phyloP scores from a whole-genome alignment of 2,797 vertebrate genomes.

The Remorina albescens region DNA sequence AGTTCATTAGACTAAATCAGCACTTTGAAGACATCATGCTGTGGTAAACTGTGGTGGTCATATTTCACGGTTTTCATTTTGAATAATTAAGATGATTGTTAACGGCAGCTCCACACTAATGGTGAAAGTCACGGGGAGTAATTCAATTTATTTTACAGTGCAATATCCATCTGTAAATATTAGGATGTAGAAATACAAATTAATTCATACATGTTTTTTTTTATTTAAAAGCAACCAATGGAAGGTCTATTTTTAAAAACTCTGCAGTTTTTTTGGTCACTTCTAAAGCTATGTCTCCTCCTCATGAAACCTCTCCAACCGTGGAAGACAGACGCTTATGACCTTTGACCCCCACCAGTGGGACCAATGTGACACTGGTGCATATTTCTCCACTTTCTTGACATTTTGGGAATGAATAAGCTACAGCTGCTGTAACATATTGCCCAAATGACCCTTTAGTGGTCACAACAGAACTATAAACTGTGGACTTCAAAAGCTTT shows the following conservation, averaged over 20 bases:
- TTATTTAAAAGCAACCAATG: background rate
- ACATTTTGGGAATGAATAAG: slow-evolving; percentile 3
- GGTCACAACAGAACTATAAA: slow-evolving; percentile 1
- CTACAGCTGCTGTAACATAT: background rate
- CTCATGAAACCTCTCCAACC: slow-evolving; percentile 32
- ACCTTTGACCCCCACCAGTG: background rate
- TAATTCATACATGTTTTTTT: background rate
- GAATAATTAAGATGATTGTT: background rate
- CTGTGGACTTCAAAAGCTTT: background rate
- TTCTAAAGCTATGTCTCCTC: background rate
- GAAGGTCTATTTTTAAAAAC: background rate
- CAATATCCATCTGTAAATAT: too few relatives aligned
- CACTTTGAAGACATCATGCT: background rate
- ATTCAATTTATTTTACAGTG: too few relatives aligned
- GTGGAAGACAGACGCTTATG: background rate
- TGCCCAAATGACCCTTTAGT: slow-evolving; percentile 2
- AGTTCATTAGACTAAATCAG: background rate
- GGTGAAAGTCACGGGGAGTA: too few relatives aligned
- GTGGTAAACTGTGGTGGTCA: background rate
- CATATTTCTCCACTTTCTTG: slow-evolving; percentile 24
- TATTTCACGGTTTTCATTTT: background rate
- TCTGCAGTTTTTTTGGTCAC: background rate
- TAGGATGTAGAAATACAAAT: background rate
- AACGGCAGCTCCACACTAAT: background rate
- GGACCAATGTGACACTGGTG: background rate